phyloP scores from a whole-genome alignment of 2,797 vertebrate species.

The Diplodus sargus region DNA sequence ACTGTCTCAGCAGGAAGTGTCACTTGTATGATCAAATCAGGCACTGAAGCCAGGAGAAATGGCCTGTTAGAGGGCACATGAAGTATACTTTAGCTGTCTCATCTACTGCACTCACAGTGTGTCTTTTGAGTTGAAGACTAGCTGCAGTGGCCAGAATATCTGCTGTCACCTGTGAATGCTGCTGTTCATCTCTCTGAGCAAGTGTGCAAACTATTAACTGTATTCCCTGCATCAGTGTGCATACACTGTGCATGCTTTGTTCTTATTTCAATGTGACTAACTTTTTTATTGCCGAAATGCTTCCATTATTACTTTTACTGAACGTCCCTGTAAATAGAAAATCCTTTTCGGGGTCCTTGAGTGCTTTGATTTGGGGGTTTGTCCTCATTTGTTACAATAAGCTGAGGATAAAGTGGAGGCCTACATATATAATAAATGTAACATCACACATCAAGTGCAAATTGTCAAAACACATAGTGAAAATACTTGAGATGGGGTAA shows the following conservation, averaged over 20 bases:
- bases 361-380: too few relatives aligned
- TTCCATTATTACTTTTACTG: background rate
- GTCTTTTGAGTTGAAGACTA: background rate
- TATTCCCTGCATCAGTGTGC: background rate
- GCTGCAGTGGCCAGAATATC: background rate
- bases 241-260: background rate
- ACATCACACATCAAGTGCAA: background rate
- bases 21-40: slow-evolving; percentile 32
- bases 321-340: background rate
- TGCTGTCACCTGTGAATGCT: slow-evolving; percentile 5
- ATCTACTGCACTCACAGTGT: background rate
- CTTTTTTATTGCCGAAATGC: background rate
- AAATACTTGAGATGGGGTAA: background rate
- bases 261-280: background rate
- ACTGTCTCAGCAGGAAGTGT: slow-evolving; percentile 42
- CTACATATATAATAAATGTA: too few relatives aligned
- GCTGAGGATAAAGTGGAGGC: too few relatives aligned
- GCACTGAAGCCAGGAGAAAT: slow-evolving; percentile 30
- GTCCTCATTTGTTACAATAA: too few relatives aligned
- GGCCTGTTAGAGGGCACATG: slow-evolving; percentile 41
- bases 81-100: slow-evolving; percentile 27
- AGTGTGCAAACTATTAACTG: background rate
- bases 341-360: too few relatives aligned
- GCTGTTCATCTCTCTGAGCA: background rate
- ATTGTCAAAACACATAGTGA: background rate